Evolutionary conservation across 2,113 vertebrate genomes (phyloP).

Genomic region (Brachyhypopomus gauderio): DNA sequence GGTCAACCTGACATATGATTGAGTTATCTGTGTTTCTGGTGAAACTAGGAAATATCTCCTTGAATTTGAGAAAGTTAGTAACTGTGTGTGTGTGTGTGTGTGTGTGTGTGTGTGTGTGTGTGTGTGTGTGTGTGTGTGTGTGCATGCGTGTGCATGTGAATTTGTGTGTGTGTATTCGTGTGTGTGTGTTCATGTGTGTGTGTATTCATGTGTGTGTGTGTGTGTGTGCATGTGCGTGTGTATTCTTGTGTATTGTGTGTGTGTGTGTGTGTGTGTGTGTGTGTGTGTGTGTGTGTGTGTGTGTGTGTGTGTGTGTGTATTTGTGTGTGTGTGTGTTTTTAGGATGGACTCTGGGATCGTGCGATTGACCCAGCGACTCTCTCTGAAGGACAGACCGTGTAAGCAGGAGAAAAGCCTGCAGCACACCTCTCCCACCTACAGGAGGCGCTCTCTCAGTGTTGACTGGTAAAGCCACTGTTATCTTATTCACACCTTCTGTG

Average conservation of each 20-base stretch:
- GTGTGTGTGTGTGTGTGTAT: neutral
- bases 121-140: neutral
- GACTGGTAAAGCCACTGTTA: slow-evolving; percentile 79
- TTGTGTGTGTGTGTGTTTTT: slow-evolving; percentile 37
- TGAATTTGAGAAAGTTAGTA: no score
- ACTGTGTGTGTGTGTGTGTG: no score
- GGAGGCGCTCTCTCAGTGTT: slow-evolving; percentile 85
- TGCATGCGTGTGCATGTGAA: neutral
- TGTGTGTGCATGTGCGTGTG: no score
- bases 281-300: slow-evolving; percentile 41
- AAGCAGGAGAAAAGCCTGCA: slow-evolving; percentile 77
- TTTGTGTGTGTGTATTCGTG: neutral
- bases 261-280: no score
- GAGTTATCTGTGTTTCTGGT: no score
- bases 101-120: neutral
- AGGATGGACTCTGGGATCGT: slow-evolving; percentile 84
- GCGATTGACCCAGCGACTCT: slow-evolving; percentile 85
- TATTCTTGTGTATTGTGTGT: no score
- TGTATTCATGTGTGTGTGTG: no score
- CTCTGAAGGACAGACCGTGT: slow-evolving; percentile 82
- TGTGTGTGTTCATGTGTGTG: no score
- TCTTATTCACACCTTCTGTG: neutral
- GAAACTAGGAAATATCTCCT: no score
- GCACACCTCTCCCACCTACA: slow-evolving; percentile 76
- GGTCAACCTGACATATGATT: no score